A percentile compares a stretch with the other conserved stretches of the same genome.
These are phyloP conservation scores for Enteromius fasciolatus DNA, from an alignment of 2,797 vertebrate species.

Conservation along the genomic window DNA sequence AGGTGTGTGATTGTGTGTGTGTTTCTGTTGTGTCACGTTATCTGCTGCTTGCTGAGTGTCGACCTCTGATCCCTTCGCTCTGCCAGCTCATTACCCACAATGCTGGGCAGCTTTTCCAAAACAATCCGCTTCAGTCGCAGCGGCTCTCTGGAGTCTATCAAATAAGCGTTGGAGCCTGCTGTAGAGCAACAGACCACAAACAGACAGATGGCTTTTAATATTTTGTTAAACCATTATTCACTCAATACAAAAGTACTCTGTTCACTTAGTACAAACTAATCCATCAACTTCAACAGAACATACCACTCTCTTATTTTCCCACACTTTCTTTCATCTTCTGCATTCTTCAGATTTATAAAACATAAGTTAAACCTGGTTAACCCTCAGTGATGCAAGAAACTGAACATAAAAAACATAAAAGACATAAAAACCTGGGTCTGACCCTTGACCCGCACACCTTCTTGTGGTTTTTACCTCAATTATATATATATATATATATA, in stretches of 20 bases:
- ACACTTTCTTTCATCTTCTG: neutral
- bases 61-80: constrained; percentile 30
- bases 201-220: constrained; percentile 20
- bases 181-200: constrained; percentile 77
- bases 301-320: neutral
- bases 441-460: neutral
- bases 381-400: too few species aligned
- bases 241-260: neutral
- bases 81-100: constrained; percentile 62
- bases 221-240: constrained; percentile 26
- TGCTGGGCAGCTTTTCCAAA: constrained; percentile 69
- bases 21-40: constrained; percentile 24
- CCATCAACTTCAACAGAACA: neutral
- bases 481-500: too few species aligned
- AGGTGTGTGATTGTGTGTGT: constrained; percentile 37
- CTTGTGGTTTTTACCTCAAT: neutral
- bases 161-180: constrained; percentile 54
- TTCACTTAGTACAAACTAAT: neutral
- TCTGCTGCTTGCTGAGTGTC: constrained; percentile 43
- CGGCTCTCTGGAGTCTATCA: constrained; percentile 23
- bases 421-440: neutral
- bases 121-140: constrained; percentile 69
- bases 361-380: neutral
- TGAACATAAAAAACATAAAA: neutral
- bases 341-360: neutral